Percentiles rank a stretch among this genome's conserved stretches.
phyloP scores from a whole-genome alignment of 2,888 invertebrate genomes.

The Drosophila quinaria region DNA sequence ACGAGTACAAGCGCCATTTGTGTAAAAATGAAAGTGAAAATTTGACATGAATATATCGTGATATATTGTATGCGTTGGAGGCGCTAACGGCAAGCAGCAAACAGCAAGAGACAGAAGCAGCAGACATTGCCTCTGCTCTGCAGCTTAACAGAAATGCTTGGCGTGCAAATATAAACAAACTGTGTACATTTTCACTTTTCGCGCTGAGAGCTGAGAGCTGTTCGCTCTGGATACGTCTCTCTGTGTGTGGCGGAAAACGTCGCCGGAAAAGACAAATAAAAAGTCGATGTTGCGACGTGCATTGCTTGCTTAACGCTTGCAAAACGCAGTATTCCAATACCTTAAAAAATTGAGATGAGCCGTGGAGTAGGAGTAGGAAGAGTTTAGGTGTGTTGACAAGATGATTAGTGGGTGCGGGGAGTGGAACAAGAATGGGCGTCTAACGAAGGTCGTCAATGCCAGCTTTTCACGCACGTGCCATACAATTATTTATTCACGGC shows the following conservation, averaged over 20 bases:
- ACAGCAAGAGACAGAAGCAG: constrained; percentile 10
- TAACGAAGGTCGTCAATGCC: constrained; percentile 30
- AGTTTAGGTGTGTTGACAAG: constrained; percentile 1
- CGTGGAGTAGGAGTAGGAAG: background rate
- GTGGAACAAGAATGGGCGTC: background rate
- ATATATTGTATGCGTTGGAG: constrained; percentile 31
- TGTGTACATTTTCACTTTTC: constrained; percentile 76
- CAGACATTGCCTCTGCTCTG: constrained; percentile 20
- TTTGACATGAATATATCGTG: constrained; percentile 70
- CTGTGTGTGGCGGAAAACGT: constrained; percentile 47
- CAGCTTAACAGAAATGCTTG: constrained; percentile 36
- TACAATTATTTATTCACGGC: constrained; percentile 53
- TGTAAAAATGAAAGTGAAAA: constrained; percentile 74
- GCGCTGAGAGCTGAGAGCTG: constrained; percentile 29
- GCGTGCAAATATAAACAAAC: constrained; percentile 67
- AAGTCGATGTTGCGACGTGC: constrained; percentile 71
- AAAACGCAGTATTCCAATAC: constrained; percentile 30
- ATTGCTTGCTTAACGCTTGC: constrained; percentile 57
- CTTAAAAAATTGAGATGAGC: constrained; percentile 1
- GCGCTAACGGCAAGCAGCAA: constrained; percentile 15
- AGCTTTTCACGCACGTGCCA: constrained; percentile 56
- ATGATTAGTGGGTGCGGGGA: constrained; percentile 47
- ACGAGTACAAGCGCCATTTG: constrained; percentile 25
- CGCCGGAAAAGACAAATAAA: constrained; percentile 67
- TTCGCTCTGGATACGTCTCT: constrained; percentile 13